Base-by-base conservation (phyloP, 2,113 vertebrate genomes). In the Aythya baeri region DNA sequence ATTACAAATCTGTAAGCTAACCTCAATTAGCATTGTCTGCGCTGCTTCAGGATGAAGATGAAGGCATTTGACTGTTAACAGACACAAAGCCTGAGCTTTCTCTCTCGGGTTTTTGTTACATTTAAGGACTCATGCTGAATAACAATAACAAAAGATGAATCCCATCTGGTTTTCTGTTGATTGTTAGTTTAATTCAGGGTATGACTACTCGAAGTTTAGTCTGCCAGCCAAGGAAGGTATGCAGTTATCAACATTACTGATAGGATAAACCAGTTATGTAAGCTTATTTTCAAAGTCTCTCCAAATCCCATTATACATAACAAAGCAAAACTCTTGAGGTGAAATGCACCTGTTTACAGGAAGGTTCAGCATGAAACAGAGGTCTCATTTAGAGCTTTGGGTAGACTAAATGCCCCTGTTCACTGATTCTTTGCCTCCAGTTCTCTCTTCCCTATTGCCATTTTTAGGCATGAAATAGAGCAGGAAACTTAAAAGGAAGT, bases 141-240 rank as follows among this genome's bases (percentile, higher is more conserved):
- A 96, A 95, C 52, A 96, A 62, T n/a, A 91, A 90, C 14, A 91
- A 59, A 88, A 93, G 79, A 83, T 52, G 1, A 74, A 83, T 66
- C 59, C 67, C 70, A 84, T 78, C 88, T 80, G 80, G 2, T 23
- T 82, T 90, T 85, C 78, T 93, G 94, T 87, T 85, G 83, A 50
- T 44, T 79, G 79, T 86, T 86, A 73, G 68, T 66, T 68, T 36
- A 75, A 62, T 86, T 74, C 65, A 63, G 29, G 49, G 36, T 46
- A 49, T 67, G 68, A 63, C 50, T 10, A 13, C 46, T 54, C 58
- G 7, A 55, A 43, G 79, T 94, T 86, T 92, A 86, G 72, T 95
- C 91, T 96, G 79, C 32, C 72, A 83, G 67, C 68, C 73, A 54
- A 61, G 20, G 3, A 59, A 95, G 66, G 83, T 70, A 91, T 73